phyloP scores from a whole-genome alignment of 1,140 invertebrate species.

The Meteorus sp. region DNA sequence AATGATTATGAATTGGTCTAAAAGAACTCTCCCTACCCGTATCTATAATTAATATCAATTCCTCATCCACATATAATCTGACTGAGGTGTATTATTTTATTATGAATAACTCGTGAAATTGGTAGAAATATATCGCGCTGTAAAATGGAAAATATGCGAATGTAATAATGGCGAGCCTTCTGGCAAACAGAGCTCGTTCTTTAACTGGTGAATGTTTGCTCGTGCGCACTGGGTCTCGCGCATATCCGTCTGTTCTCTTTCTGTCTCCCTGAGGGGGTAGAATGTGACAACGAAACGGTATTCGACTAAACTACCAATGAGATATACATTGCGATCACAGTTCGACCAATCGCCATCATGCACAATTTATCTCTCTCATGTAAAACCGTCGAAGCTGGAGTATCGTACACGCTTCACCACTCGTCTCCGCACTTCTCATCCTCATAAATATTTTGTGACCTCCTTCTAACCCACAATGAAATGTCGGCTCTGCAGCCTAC shows the following conservation, averaged over 20 bases:
- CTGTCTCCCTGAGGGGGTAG: not conserved
- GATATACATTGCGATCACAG: not conserved
- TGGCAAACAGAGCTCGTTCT: conserved; percentile 7
- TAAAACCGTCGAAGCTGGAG: not conserved
- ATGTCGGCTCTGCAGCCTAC: not conserved
- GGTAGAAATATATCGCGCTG: conserved; percentile 17
- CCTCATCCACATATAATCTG: not conserved
- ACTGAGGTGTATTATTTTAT: conserved; percentile 1
- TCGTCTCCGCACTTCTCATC: not conserved
- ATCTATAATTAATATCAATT: not conserved
- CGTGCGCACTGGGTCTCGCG: conserved; percentile 8
- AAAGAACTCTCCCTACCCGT: conserved; percentile 2
- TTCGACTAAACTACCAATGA: not conserved
- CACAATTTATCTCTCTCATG: not conserved
- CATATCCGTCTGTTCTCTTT: not conserved
- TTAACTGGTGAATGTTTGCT: not conserved
- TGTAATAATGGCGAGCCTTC: conserved; percentile 11
- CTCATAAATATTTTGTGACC: not conserved
- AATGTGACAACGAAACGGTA: not conserved
- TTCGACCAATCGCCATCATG: not conserved
- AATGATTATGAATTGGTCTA: not conserved
- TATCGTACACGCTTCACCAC: not conserved
- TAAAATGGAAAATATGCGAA: conserved; percentile 17
- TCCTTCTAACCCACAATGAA: not conserved
- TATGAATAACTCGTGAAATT: conserved; percentile 8